Evolutionary conservation across 1,140 invertebrate genomes (phyloP).

Genomic region (Cyclargus thomasi): DNA sequence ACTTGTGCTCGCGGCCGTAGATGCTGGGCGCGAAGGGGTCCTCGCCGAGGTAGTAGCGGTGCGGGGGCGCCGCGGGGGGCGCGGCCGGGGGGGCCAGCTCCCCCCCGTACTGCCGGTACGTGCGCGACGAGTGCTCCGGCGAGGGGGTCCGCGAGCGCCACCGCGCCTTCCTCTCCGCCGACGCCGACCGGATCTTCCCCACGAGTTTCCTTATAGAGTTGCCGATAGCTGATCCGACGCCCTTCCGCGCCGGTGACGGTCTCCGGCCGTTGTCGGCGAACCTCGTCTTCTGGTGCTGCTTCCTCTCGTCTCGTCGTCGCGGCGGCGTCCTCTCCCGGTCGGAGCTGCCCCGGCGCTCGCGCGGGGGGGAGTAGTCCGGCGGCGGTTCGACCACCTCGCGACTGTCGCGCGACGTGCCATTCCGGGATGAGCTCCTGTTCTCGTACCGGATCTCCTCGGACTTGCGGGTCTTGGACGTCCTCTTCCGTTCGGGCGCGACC

Average conservation of each 20-base stretch:
- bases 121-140: conserved; percentile 65
- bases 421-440: conserved; percentile 72
- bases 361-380: conserved; percentile 82
- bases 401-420: conserved; percentile 70
- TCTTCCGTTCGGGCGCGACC: conserved; percentile 78
- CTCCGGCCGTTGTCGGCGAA: conserved; percentile 77
- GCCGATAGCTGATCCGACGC: conserved; percentile 77
- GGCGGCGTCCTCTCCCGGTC: conserved; percentile 74
- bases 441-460: conserved; percentile 73
- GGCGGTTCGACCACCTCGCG: conserved; percentile 77
- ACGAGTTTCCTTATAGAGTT: conserved; percentile 86
- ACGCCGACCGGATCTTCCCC: conserved; percentile 84
- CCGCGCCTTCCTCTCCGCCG: conserved; percentile 81
- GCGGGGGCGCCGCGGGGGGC: conserved; percentile 75
- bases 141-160: conserved; percentile 77
- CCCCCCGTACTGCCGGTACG: conserved; percentile 70
- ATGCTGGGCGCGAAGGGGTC: conserved; percentile 88
- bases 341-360: conserved; percentile 70
- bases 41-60: conserved; percentile 88
- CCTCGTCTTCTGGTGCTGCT: conserved; percentile 80
- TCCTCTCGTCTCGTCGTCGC: conserved; percentile 71
- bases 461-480: conserved; percentile 65
- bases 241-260: conserved; percentile 70
- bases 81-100: conserved; percentile 73
- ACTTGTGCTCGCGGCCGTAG: conserved; percentile 86